Evolutionary conservation across 1,140 invertebrate genomes (phyloP), one percentile per base, ranked within the genome.

Genomic region (Microplitis mediator): DNA sequence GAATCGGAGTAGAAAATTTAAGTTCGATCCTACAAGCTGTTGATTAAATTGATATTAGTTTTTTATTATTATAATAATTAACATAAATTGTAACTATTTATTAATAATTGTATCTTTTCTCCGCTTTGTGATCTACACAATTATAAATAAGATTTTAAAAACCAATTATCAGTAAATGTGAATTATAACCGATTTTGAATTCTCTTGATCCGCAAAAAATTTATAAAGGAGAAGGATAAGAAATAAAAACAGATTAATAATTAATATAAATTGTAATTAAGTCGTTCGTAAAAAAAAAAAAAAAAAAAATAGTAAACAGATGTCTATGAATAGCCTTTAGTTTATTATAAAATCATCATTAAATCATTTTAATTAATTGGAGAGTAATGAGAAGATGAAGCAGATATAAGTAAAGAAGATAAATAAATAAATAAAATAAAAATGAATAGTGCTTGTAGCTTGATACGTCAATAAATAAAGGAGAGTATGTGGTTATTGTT

Each of bases 241-340:
- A 81, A 78, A 6, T 45, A 45, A 45, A 6, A 81, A 78, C 73
- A 77, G 75, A 76, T 77, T 77, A 79, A 79, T 79, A 81, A 78
- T 80, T 77, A 80, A 79, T 79, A 81, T 81, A 76, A 76, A 66
- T 23, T 32, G 0, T 32, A 78, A 76, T 79, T 74, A 76, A 80
- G 63, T 72, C 76, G 69, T 75, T 75, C 70, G 61, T 68, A 71
- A 71, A 62, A 60, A 66, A 67, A 11, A 65, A 75, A 66, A 69
- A 71, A 61, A 68, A 68, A 51, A 62, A 66, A 32, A 56, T 75
- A 68, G 31, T 64, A 69, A 68, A 64, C 54, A 51, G 23, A 23
- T 23, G 23, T 23, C 23, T 23, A 23, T 23, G 23, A 36, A 71
- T 51, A 64, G 50, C 52, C 13, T 51, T 65, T 67, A 35, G 32